Percentiles rank a stretch among this genome's conserved stretches.
Evolutionary conservation across 2,797 vertebrate species (phyloP).

Genomic region (Pelobates cultripes): DNA sequence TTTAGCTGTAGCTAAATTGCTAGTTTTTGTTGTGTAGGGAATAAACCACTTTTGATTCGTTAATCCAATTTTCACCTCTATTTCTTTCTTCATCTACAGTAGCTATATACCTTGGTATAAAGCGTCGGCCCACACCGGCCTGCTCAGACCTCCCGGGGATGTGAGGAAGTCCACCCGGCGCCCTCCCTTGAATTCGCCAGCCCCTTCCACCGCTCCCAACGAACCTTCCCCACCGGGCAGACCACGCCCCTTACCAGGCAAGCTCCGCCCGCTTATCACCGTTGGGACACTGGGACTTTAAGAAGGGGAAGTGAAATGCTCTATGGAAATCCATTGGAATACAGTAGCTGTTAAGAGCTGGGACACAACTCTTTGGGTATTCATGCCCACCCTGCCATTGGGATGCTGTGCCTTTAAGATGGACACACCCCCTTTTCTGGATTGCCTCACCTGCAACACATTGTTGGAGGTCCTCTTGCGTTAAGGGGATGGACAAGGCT

Average conservation of each 20-base stretch:
- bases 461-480: not conserved
- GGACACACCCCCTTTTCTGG: constrained; percentile 31
- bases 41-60: no score
- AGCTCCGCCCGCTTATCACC: constrained; percentile 45
- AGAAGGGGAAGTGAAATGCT: constrained; percentile 23
- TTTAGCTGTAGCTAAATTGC: no score
- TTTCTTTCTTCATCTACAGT: constrained; percentile 66
- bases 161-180: constrained; percentile 80
- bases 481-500: constrained; percentile 3
- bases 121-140: constrained; percentile 89
- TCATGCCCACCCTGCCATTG: constrained; percentile 5
- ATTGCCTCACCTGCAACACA: constrained; percentile 4
- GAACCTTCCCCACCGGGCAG: constrained; percentile 58
- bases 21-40: no score
- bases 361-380: constrained; percentile 23
- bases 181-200: constrained; percentile 35
- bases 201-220: constrained; percentile 36
- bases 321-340: constrained; percentile 23
- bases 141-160: constrained; percentile 89
- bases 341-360: constrained; percentile 26
- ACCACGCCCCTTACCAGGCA: constrained; percentile 44
- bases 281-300: constrained; percentile 51
- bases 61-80: not conserved
- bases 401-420: constrained; percentile 50
- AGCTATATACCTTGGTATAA: constrained; percentile 95